These are phyloP conservation scores for Andrena minutula DNA, from an alignment of 2,888 invertebrate species.

Conservation along the genomic window DNA sequence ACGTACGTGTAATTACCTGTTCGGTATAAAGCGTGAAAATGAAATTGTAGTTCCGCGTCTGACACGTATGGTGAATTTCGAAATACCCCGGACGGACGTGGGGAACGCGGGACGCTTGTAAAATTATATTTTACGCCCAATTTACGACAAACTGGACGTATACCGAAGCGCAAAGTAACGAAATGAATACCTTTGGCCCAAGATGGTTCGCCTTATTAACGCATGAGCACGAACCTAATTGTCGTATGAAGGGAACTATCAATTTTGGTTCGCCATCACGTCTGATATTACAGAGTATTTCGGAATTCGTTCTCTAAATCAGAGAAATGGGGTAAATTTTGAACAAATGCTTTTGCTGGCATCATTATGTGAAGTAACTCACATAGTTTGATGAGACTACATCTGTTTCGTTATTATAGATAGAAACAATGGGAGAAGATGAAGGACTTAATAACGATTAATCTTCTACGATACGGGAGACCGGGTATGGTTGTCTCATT, in stretches of 20 bases:
- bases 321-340: background rate
- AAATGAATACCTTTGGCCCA: background rate
- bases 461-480: too few species aligned
- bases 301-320: background rate
- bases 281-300: background rate
- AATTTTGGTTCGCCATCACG: background rate
- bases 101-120: conserved; percentile 2
- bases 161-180: background rate
- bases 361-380: too few species aligned
- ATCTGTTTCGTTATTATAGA: too few species aligned
- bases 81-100: background rate
- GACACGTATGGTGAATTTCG: background rate
- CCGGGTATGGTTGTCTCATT: too few species aligned
- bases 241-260: conserved; percentile 21
- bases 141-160: conserved; percentile 18
- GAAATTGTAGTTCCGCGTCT: conserved; percentile 8
- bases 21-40: conserved; percentile 13
- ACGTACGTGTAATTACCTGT: conserved; percentile 12
- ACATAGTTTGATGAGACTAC: too few species aligned
- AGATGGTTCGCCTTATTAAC: conserved; percentile 22
- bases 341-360: too few species aligned
- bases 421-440: too few species aligned
- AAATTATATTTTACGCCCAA: conserved; percentile 35
- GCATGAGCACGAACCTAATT: conserved; percentile 20
- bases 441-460: too few species aligned